Base-by-base conservation (phyloP, 2,113 vertebrate species). In the Dipodomys ordii region DNA sequence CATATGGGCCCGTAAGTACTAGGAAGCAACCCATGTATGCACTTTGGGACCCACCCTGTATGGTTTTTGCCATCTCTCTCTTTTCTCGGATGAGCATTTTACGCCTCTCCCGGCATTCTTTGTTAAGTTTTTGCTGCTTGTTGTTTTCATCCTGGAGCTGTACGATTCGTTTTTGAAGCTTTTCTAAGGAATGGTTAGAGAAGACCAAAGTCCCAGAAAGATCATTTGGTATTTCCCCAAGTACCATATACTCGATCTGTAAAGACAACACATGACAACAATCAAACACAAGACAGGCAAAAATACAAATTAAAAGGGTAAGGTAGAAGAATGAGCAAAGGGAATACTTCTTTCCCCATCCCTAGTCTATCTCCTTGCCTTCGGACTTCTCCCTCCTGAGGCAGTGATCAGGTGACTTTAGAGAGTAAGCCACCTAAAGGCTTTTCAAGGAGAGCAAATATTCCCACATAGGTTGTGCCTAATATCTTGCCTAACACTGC, bases 131-230 rank as follows among this genome's bases (percentile, higher is more conserved):
- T 72, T 95, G 98, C 97, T 99, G 99, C 84, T 97, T 94, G 32
- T 8, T 28, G 79, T 98, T 99, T 96, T 99, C 99, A 7, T 94
- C 95, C 11, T 97, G 97, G 62, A 99, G 96, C 83, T 98, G 97
- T n/a, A 96, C 44, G 71, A 99, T 98, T 65, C 99, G 98, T 60
- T 97, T 96, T 96, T 98, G 97, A 88, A 99, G 98, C 22, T 95
- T 95, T 25, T 92, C 83, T 91, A 99, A 92, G 74, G 98, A 98
- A 4, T 64, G 72, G 30, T 96, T 97, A 88, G 98, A 98, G 97
- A 99, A 98, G 30, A 99, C 98, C 97, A 99, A 92, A 0, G 98
- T 98, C 13, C 97, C 96, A 22, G 98, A 98, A 95, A 99, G 97
- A 92, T 99, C 98, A 11, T 32, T 76, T 0, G 98, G 98, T 90